Percentiles rank a stretch among this genome's conserved stretches.
Evolutionary conservation across 1,140 invertebrate genomes (phyloP).

Genomic region (Tetranychus urticae): DNA sequence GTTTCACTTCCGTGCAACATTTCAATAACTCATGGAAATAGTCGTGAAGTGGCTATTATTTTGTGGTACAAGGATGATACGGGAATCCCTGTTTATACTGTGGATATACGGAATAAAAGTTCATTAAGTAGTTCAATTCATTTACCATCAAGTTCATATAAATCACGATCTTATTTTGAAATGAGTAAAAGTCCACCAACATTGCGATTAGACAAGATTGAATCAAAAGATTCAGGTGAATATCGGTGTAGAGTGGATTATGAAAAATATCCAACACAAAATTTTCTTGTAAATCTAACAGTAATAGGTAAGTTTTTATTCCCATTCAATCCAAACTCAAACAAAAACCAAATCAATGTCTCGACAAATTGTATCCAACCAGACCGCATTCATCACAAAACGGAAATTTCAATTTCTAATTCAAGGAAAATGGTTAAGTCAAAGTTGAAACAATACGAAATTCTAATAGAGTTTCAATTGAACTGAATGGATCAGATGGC

Average conservation of each 20-base stretch:
- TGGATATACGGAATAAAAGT: slow-evolving; percentile 7
- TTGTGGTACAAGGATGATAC: slow-evolving; percentile 51
- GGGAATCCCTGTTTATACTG: slow-evolving; percentile 13
- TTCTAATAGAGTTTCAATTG: too few relatives aligned
- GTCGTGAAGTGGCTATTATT: slow-evolving; percentile 37
- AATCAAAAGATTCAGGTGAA: slow-evolving; percentile 50
- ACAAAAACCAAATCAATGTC: too few relatives aligned
- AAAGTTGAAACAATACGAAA: too few relatives aligned
- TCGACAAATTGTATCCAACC: too few relatives aligned
- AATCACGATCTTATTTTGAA: slow-evolving; percentile 9
- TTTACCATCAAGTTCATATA: slow-evolving; percentile 3
- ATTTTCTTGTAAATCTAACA: slow-evolving; percentile 10
- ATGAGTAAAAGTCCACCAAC: slow-evolving; percentile 30
- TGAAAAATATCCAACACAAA: slow-evolving; percentile 49
- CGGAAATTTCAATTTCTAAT: too few relatives aligned
- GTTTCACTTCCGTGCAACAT: slow-evolving; percentile 58
- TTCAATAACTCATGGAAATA: slow-evolving; percentile 36
- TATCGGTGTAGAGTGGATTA: slow-evolving; percentile 75
- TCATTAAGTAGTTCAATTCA: slow-evolving; percentile 3
- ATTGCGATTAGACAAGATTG: slow-evolving; percentile 46
- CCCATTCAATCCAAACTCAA: too few relatives aligned
- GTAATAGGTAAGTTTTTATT: slow-evolving; percentile 11
- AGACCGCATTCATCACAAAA: too few relatives aligned
- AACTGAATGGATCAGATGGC: too few relatives aligned
- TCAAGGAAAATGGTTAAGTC: too few relatives aligned